These are phyloP conservation scores for Psilanteris sp. DNA, from an alignment of 1,140 invertebrate species.

Conservation along the genomic window DNA sequence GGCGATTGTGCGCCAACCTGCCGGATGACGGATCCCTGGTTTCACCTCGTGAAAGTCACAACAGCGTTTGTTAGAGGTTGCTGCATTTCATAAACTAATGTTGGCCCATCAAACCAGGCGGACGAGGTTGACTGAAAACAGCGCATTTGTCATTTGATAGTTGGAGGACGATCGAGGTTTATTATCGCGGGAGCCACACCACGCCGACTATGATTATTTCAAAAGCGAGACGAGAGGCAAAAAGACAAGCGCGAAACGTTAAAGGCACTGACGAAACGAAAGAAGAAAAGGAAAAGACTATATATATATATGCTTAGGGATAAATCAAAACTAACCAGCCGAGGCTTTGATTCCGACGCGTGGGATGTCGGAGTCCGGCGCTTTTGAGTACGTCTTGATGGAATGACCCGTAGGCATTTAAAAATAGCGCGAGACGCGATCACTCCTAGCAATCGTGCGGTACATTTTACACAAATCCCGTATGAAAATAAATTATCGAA, in stretches of 20 bases:
- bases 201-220: conserved; percentile 62
- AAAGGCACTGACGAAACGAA: conserved; percentile 64
- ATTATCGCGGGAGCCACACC: conserved; percentile 38
- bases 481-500: conserved; percentile 16
- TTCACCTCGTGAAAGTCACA: conserved; percentile 78
- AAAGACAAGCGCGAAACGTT: conserved; percentile 16
- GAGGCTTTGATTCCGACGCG: conserved; percentile 72
- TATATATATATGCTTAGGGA: conserved; percentile 72
- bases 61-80: conserved; percentile 73
- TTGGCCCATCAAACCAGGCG: conserved; percentile 68
- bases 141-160: conserved; percentile 72
- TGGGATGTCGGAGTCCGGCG: conserved; percentile 60
- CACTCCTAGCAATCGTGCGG: conserved; percentile 8
- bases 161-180: conserved; percentile 46
- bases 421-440: conserved; percentile 17
- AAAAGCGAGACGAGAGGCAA: conserved; percentile 22
- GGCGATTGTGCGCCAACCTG: conserved; percentile 66
- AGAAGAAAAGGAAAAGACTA: conserved; percentile 53
- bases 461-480: conserved; percentile 6
- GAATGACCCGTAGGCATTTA: conserved; percentile 29
- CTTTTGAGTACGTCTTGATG: conserved; percentile 46
- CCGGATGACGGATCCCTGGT: conserved; percentile 73
- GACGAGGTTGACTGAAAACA: conserved; percentile 50
- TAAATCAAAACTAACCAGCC: conserved; percentile 76
- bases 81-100: conserved; percentile 68